A percentile compares a stretch with the other conserved stretches of the same genome.
Evolutionary conservation across 2,797 vertebrate genomes (phyloP).

Genomic region (Lagodon rhomboides): DNA sequence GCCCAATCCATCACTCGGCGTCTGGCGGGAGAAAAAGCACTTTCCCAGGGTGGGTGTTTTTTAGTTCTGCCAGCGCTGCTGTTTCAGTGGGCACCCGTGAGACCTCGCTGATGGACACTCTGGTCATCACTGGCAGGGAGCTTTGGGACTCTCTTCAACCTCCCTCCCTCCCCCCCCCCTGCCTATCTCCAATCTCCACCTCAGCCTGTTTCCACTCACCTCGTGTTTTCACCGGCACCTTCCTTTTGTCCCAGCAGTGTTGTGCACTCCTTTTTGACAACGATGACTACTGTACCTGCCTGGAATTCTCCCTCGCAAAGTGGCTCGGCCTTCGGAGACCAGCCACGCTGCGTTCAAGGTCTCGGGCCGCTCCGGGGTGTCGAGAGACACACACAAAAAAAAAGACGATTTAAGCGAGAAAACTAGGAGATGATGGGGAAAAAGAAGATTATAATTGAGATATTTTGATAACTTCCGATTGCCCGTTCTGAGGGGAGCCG

Average conservation of each 20-base stretch:
- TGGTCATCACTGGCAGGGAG: constrained; percentile 83
- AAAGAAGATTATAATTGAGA: background rate
- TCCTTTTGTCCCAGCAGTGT: constrained; percentile 79
- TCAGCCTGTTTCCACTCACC: constrained; percentile 75
- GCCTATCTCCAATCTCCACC: constrained; percentile 50
- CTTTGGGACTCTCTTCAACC: constrained; percentile 77
- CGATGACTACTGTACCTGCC: constrained; percentile 70
- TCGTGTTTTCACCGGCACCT: constrained; percentile 76
- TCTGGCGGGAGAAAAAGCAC: constrained; percentile 86
- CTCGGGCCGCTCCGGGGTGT: constrained; percentile 20
- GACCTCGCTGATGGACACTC: constrained; percentile 87
- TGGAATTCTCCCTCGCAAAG: constrained; percentile 68
- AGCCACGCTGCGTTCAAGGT: constrained; percentile 30
- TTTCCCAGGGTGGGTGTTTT: constrained; percentile 85
- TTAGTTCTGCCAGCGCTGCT: constrained; percentile 85
- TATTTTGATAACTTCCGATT: constrained; percentile 15
- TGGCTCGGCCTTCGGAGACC: constrained; percentile 71
- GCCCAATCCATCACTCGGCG: constrained; percentile 85
- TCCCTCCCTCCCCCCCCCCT: constrained; percentile 22
- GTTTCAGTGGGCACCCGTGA: constrained; percentile 84
- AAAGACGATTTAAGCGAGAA: constrained; percentile 9
- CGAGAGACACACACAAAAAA: background rate
- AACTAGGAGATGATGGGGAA: constrained; percentile 6
- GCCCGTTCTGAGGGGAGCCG: constrained; percentile 16
- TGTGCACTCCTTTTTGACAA: constrained; percentile 78